Evolutionary conservation across 2,888 invertebrate species (phyloP), one percentile per base, ranked within the genome.

Genomic region (Antheraea assamensis): DNA sequence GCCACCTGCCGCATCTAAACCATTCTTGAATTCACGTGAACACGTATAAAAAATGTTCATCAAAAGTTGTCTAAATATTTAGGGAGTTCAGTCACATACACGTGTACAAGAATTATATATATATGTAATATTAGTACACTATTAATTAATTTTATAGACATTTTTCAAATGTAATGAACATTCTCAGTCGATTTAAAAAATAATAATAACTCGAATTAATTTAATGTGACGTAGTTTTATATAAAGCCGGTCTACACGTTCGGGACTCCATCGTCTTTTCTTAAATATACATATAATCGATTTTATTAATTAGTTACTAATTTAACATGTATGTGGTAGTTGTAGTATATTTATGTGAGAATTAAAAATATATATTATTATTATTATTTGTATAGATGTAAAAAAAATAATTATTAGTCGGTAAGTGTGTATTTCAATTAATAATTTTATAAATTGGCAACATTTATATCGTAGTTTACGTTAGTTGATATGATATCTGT

Each of bases 301-400:
- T 64, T n/a, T n/a, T 31, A 71, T 72, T 13, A 47, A 72, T 66
- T 64, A 52, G 66, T 70, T 73, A 58, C 42, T 58, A 58, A 75
- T 73, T 68, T 71, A 71, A 74, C 70, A 74, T 75, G 72, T 73
- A 71, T 75, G 70, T 75, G 73, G 72, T 74, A 70, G 73, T 58
- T 21, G n/a, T 55, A 55, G 55, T 74, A 73, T 78, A 80, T 79
- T 79, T 77, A 78, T 77, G 75, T 76, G 71, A 73, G 52, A 73
- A 75, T 77, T 42, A 47, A 70, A 10, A 52, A 42, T 42, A 42
- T 42, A 42, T 42, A 42, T 42, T 13, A 17, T 31, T 55, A 31
- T 35, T 70, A 70, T 68, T 52, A 52, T 15, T 74, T 80, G 78
- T 78, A 79, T 78, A 80, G 79, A 71, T 81, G 79, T 75, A 77